These are phyloP conservation scores for Erpornis zantholeuca DNA, from an alignment of 2,113 vertebrate genomes.

Conservation along the genomic window DNA sequence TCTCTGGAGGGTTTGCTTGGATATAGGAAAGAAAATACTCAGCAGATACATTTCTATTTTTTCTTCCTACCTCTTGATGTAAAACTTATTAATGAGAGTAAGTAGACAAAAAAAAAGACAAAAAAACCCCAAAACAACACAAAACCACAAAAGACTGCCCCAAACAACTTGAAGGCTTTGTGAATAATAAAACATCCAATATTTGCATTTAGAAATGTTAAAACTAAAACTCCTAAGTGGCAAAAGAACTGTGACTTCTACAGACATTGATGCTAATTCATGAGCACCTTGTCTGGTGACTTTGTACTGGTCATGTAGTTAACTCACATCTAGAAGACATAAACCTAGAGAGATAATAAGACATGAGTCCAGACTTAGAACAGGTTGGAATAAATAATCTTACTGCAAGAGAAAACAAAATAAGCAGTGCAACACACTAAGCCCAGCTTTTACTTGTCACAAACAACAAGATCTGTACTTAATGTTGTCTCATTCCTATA, in stretches of 20 bases:
- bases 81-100: not conserved
- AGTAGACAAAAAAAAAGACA: not conserved
- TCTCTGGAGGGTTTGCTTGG: not conserved
- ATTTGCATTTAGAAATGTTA: not conserved
- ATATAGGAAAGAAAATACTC: not conserved
- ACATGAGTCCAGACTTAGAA: not conserved
- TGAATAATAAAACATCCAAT: not conserved
- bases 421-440: not conserved
- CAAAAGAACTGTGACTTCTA: not conserved
- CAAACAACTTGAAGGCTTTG: not conserved
- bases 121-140: too few relatives aligned
- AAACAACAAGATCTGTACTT: not conserved
- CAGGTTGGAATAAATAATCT: not conserved
- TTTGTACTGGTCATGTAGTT: not conserved
- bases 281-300: not conserved
- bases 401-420: not conserved
- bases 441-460: not conserved
- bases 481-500: not conserved
- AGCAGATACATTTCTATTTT: not conserved
- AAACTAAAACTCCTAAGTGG: not conserved
- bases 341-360: not conserved
- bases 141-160: not conserved
- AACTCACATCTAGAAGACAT: not conserved
- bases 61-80: not conserved
- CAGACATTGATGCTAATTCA: not conserved